Conservation (phyloP, 2,888 invertebrate species). For the Hydrotaea diabolus region DNA sequence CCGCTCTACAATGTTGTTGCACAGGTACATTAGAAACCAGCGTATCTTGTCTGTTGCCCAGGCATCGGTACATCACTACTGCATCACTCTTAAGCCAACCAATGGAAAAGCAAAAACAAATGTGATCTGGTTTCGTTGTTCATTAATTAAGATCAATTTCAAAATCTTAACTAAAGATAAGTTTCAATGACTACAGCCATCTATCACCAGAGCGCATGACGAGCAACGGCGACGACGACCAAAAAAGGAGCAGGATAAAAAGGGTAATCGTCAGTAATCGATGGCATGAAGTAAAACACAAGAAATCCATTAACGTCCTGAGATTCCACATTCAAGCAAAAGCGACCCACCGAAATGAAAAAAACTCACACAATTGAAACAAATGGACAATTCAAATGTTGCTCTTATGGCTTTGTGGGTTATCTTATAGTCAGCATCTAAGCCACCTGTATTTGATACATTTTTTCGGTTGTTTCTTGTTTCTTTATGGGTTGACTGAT, state of each 20-base stretch:
- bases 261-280: slow-evolving; percentile 24
- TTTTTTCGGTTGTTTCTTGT: background rate
- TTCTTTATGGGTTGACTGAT: slow-evolving; percentile 13
- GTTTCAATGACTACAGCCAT: slow-evolving; percentile 60
- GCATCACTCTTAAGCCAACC: background rate
- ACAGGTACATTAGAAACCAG: slow-evolving; percentile 18
- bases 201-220: slow-evolving; percentile 20
- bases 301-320: slow-evolving; percentile 58
- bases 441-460: slow-evolving; percentile 60
- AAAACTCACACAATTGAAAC: slow-evolving; percentile 1
- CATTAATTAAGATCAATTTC: slow-evolving; percentile 68
- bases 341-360: background rate
- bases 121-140: slow-evolving; percentile 41
- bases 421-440: slow-evolving; percentile 52
- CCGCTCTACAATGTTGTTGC: slow-evolving; percentile 33
- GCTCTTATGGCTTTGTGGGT: slow-evolving; percentile 33
- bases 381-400: slow-evolving; percentile 50
- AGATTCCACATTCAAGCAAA: slow-evolving; percentile 48
- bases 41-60: slow-evolving; percentile 11
- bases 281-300: slow-evolving; percentile 25
- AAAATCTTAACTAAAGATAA: slow-evolving; percentile 59
- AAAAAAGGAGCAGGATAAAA: slow-evolving; percentile 21
- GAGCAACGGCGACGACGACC: background rate
- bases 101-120: slow-evolving; percentile 2
- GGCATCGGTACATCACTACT: slow-evolving; percentile 12